Evolutionary conservation across 2,888 invertebrate genomes (phyloP), one percentile per base, ranked within the genome.

Genomic region (Liposcelis brunnea): DNA sequence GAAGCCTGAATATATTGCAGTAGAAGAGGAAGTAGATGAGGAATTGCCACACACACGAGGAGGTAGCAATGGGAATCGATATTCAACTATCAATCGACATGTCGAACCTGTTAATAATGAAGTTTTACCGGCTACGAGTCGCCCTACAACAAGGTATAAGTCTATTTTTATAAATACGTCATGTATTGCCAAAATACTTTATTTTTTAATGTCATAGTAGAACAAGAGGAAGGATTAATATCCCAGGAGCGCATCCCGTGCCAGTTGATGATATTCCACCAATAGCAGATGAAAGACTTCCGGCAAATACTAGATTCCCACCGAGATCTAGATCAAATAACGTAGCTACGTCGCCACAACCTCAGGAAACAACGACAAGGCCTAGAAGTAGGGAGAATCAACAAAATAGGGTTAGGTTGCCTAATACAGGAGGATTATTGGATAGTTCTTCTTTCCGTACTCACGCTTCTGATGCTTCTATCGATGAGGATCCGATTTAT

Each of bases 261-360:
- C 31, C 31, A 16, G 2, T 10, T 32, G 31, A 37, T 34, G 11
- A 47, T 45, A 10, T 21, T 40, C 16, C 44, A n/a, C 47, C 48
- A 3, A 51, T 52, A 15, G 46, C 52, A 7, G 64, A 64, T 49
- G 72, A 72, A 54, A 63, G 85, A 53, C 63, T 86, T 50, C 86
- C 86, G 2, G 73, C 77, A n/a, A 83, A 79, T 56, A 85, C 86
- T n/a, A 75, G 86, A 51, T 86, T 85, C 61, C 84, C 84, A 49
- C 81, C 82, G 37, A 77, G 66, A 47, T 60, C 62, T 3, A 55
- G 64, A 12, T 60, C 61, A 5, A 63, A 60, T 47, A 60, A 61
- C 50, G 60, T 59, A 42, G 61, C 59, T 16, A 59, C 62, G 2
- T 61, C 62, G 26, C 46, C 52, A n/a, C 47, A 60, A 44, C 60